A percentile compares a stretch with the other conserved stretches of the same genome.
These are phyloP conservation scores for Haemorhous mexicanus DNA, from an alignment of 2,113 vertebrate genomes.

Conservation along the genomic window DNA sequence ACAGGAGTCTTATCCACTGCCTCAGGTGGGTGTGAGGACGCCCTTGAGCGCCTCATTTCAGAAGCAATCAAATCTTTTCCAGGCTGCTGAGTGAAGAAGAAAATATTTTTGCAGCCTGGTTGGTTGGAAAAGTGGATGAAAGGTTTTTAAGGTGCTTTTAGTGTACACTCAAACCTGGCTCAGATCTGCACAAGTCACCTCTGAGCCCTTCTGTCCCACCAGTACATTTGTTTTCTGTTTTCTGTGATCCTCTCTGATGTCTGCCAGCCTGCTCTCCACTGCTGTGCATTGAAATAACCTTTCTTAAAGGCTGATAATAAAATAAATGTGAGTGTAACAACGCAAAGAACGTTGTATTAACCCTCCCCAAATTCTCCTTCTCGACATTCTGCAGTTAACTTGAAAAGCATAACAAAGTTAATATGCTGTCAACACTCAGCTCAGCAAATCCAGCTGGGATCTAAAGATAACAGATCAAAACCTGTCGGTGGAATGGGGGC, in stretches of 20 bases:
- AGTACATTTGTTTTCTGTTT: background rate
- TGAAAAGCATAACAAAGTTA: background rate
- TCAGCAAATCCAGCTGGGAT: background rate
- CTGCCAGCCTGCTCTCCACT: background rate
- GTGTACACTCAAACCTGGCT: background rate
- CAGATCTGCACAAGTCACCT: background rate
- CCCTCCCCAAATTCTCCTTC: background rate
- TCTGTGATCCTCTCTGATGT: background rate
- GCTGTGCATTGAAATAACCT: background rate
- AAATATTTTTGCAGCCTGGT: background rate
- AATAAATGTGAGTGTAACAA: background rate
- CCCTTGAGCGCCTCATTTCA: background rate
- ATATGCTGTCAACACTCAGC: background rate
- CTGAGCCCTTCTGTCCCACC: background rate
- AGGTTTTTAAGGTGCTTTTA: background rate
- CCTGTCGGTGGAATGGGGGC: background rate
- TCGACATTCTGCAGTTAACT: background rate
- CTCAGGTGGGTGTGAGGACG: background rate
- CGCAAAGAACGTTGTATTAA: background rate
- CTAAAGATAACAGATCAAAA: background rate
- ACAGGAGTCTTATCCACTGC: background rate
- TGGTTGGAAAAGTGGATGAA: background rate
- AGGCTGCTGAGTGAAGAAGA: background rate
- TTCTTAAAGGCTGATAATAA: background rate
- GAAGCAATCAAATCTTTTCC: background rate